Evolutionary conservation across 1,140 invertebrate species (phyloP), one percentile per base, ranked within the genome.

Genomic region (Sitobion miscanthi): DNA sequence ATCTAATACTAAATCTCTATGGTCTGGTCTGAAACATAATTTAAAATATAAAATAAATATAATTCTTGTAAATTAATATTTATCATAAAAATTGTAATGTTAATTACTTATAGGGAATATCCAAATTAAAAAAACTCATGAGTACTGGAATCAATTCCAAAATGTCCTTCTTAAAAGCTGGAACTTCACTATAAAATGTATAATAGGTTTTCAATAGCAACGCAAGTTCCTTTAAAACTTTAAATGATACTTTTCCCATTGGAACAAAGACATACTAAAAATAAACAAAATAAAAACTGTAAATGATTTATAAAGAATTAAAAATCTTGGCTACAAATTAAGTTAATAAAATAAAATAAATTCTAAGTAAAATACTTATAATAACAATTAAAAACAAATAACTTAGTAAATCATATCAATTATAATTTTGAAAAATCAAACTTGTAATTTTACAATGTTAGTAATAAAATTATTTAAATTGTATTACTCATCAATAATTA

Each of bases 211-310:
- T 93, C n/a, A 93, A 86, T n/a, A 86, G 21, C 25, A n/a, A 35
- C 21, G 91, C 45, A 17, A 93, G 23, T 86, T 93, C 91, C 23
- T 93, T 93, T 54, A 93, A 86, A 20, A 86, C 82, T 85, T 93
- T 93, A 86, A 86, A 17, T 57, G 91, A 93, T 86, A 93, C 11
- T 62, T 93, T 93, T 86, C 82, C 91, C 49, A 57, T 86, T 45
- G 91, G 91, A 54, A 93, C 57, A 57, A 93, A 52, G 2, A 86
- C n/a, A 45, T 86, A 86, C 91, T 93, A 54, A 93, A 90, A 93
- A 86, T 21, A 83, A 85, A 82, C 5, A 87, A 52, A 57, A 42
- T 57, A 21, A n/a, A 47, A 91, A 52, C 45, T 47, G 25, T 69
- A 69, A 0, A 91, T n/a, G 2, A n/a, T 35, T 42, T 14, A 45